Conservation (phyloP, 2,797 vertebrate species). For the Syngnathus acus region DNA sequence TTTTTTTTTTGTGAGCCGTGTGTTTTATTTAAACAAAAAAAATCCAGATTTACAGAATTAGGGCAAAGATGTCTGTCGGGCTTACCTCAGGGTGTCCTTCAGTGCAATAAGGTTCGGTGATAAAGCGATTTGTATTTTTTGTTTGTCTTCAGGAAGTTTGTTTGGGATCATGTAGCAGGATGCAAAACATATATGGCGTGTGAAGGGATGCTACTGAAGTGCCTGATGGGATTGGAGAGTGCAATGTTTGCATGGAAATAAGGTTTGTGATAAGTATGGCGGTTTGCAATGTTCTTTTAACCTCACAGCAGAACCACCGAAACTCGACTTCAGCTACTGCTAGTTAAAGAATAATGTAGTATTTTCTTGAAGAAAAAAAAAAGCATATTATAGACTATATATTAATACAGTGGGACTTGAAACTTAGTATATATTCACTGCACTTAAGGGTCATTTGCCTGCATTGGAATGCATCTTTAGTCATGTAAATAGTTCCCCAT, state of each 20-base stretch:
- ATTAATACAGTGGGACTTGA: conserved; percentile 24
- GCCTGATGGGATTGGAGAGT: conserved; percentile 33
- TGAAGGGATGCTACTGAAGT: conserved; percentile 40
- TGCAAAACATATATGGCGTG: conserved; percentile 8
- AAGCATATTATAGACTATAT: conserved; percentile 24
- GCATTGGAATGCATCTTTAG: conserved; percentile 19
- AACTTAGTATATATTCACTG: conserved; percentile 50
- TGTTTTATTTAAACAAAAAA: neutral
- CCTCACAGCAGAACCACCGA: conserved; percentile 13
- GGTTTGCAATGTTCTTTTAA: conserved; percentile 5
- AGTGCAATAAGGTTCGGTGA: conserved; percentile 77
- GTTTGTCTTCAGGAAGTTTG: neutral
- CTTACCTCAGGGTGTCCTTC: conserved; percentile 47
- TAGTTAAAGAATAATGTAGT: conserved; percentile 35
- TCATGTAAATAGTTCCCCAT: conserved; percentile 1
- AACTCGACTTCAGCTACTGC: conserved; percentile 55
- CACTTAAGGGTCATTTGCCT: conserved; percentile 41
- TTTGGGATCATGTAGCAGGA: conserved; percentile 6
- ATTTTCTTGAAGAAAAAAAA: conserved; percentile 4
- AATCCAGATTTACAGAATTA: conserved; percentile 26
- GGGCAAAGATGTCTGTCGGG: conserved; percentile 61
- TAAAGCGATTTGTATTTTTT: neutral
- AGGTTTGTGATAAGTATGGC: neutral
- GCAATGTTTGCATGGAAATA: conserved; percentile 1
- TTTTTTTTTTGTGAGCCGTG: neutral